Evolutionary conservation across 2,797 vertebrate species (phyloP).

Genomic region (Microhierax caerulescens): DNA sequence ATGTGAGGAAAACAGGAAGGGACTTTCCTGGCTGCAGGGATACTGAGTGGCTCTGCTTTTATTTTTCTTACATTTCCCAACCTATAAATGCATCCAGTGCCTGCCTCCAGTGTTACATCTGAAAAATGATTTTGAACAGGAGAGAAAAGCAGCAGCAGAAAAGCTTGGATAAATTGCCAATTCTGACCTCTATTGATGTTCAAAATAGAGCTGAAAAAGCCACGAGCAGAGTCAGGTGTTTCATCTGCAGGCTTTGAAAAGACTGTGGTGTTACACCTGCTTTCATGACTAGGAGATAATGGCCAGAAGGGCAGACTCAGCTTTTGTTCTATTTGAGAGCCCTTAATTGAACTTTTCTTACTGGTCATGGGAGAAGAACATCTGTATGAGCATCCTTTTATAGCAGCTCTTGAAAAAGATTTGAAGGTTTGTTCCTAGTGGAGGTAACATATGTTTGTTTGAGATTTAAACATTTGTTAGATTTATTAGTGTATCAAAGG

Average conservation of each 20-base stretch:
- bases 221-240: background rate
- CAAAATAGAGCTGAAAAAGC: background rate
- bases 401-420: background rate
- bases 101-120: constrained; percentile 21
- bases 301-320: background rate
- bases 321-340: background rate
- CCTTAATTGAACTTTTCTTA: background rate
- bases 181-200: constrained; percentile 14
- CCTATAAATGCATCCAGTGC: background rate
- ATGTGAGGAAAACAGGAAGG: background rate
- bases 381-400: background rate
- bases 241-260: constrained; percentile 30
- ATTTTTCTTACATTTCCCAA: background rate
- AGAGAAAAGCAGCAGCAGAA: background rate
- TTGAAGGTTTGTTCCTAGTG: background rate
- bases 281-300: background rate
- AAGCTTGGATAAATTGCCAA: constrained; percentile 6
- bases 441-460: background rate
- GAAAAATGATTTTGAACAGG: background rate
- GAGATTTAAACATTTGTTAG: constrained; percentile 40
- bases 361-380: background rate
- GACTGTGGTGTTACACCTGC: background rate
- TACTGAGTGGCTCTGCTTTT: background rate
- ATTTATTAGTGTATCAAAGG: constrained; percentile 64
- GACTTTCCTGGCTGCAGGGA: background rate